Evolutionary conservation across 2,113 vertebrate species (phyloP).

Genomic region (Mormyrus iriodes): DNA sequence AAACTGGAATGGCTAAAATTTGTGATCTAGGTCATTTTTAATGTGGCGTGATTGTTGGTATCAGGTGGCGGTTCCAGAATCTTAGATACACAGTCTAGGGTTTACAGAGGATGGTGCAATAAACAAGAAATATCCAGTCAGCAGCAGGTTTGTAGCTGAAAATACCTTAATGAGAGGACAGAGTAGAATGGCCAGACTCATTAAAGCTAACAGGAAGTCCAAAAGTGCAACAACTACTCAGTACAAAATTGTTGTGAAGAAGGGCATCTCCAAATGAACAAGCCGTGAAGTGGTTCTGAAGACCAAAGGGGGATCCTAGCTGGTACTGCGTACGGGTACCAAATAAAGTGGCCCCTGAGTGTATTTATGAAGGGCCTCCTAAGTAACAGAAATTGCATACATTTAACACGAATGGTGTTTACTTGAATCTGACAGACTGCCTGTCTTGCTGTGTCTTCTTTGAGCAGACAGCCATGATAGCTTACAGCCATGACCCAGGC

Average conservation of each 20-base stretch:
- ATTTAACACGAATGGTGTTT: not conserved
- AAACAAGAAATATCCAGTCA: not conserved
- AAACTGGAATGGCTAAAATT: not conserved
- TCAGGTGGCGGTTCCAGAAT: not conserved
- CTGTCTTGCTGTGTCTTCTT: not conserved
- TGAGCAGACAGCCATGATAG: not conserved
- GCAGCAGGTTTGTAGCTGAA: not conserved
- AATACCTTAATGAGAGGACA: constrained; percentile 1
- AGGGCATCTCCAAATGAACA: not conserved
- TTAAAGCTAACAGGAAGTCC: not conserved
- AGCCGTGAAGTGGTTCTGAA: not conserved
- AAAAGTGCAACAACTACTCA: not conserved
- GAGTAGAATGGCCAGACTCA: not conserved
- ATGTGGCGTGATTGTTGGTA: not conserved
- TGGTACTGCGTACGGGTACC: not conserved
- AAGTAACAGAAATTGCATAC: not conserved
- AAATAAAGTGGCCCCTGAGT: not conserved
- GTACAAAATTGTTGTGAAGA: not conserved
- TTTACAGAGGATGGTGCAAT: not conserved
- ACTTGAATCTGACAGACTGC: not conserved
- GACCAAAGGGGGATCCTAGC: not conserved
- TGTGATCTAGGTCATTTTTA: not conserved
- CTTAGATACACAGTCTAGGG: not conserved
- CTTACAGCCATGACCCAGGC: not conserved
- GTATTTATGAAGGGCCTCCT: not conserved